Conservation (phyloP, 2,888 invertebrate species). For the Stenurella melanura region DNA sequence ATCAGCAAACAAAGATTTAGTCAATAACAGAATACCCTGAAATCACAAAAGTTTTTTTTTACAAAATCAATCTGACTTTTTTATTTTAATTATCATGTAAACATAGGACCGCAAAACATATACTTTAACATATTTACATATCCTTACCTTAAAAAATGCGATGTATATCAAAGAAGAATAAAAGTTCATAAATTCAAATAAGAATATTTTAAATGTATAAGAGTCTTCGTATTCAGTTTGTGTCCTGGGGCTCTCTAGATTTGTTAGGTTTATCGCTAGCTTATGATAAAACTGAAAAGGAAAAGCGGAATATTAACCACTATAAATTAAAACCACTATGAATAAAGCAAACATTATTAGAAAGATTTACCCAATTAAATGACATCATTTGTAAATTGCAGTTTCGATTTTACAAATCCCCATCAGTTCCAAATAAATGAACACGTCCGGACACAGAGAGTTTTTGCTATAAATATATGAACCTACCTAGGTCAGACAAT, state of each 20-base stretch:
- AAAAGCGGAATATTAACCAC: constrained; percentile 25
- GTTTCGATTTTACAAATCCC: too few relatives aligned
- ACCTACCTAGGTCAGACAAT: too few relatives aligned
- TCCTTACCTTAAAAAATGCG: constrained; percentile 94
- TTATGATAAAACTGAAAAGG: constrained; percentile 84
- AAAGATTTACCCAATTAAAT: too few relatives aligned
- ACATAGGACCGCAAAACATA: too few relatives aligned
- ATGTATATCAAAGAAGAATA: constrained; percentile 99
- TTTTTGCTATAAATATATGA: too few relatives aligned
- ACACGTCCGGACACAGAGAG: too few relatives aligned
- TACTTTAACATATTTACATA: background rate
- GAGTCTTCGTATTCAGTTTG: constrained; percentile 98
- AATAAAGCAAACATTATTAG: too few relatives aligned
- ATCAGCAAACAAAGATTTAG: background rate
- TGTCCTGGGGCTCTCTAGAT: constrained; percentile 94
- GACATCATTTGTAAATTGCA: too few relatives aligned
- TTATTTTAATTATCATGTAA: too few relatives aligned
- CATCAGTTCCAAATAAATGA: too few relatives aligned
- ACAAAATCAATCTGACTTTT: background rate
- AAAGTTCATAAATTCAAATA: constrained; percentile 99
- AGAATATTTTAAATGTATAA: constrained; percentile 97
- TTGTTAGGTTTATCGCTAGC: constrained; percentile 89
- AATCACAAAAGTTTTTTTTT: background rate
- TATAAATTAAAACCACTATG: background rate
- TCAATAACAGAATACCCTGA: background rate